Base-by-base conservation (phyloP, 2,888 invertebrate genomes). In the Aleiodes alternator region DNA sequence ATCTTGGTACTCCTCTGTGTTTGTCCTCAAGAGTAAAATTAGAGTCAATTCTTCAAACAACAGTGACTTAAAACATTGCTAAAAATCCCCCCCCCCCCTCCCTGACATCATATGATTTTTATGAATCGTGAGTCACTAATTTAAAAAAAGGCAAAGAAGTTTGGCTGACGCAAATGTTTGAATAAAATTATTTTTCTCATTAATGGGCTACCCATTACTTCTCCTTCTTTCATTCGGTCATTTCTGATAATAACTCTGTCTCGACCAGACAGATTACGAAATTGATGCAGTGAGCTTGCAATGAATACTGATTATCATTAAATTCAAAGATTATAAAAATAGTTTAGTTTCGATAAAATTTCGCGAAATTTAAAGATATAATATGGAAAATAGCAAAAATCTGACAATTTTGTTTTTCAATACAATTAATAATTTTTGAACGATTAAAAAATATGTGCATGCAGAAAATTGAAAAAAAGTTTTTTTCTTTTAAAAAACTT, bases 1-100 rank as follows among this genome's bases (percentile, higher is more conserved):
- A 72, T 66, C 61, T 50, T 72, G 38, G 43, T 43, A 43, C 51
- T 29, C 34, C n/a, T 59, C 38, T 34, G 14, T 34, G 14, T 34
- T 61, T 55, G 31, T 69, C 14, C 53, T 23, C 64, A 53, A 29
- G 43, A 43, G 51, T 14, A 38, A 66, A 72, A 64, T 64, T 72
- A 72, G 72, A 43, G 64, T 38, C 23, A 34, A 72, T 51, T 72
- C 43, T 48, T 43, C 7, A 43, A 43, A 11, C 8, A 34, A 34
- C 38, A 61, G 61, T 38, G 61, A 38, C 16, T 64, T 43, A 64
- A 43, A 43, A 55, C 23, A 53, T 11, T 14, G 38, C 38, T 38
- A 34, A 43, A 38, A 61, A 43, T 38, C 4, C 9, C 16, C 61
- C 38, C 6, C 23, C 23, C 23, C 23, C 23, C n/a, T n/a, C 2